Evolutionary conservation across 2,113 vertebrate species (phyloP).

Genomic region (Miniopterus natalensis): DNA sequence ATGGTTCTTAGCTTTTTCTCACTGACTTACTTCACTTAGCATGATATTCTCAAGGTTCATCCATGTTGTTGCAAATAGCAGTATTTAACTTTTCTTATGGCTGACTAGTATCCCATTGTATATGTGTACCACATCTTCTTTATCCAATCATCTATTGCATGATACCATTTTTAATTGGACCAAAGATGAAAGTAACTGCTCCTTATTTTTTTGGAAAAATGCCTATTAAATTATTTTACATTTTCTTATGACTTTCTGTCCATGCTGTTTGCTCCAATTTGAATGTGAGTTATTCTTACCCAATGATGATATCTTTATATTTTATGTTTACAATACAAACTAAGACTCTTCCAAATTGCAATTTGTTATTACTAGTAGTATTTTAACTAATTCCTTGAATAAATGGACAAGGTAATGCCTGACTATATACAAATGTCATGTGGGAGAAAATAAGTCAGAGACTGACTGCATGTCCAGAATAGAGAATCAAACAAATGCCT

Average conservation of each 20-base stretch:
- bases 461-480: not conserved
- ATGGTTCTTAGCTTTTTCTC: not conserved
- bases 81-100: not conserved
- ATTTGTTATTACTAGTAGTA: not conserved
- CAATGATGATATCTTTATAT: not conserved
- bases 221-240: not conserved
- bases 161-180: not conserved
- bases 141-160: not conserved
- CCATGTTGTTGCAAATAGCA: not conserved
- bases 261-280: not conserved
- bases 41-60: not conserved
- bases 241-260: not conserved
- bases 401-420: not conserved
- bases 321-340: not conserved
- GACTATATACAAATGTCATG: not conserved
- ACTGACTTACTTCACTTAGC: not conserved
- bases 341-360: not conserved
- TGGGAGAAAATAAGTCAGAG: not conserved
- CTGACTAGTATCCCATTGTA: not conserved
- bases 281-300: not conserved
- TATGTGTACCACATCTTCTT: not conserved
- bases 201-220: not conserved
- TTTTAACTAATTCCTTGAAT: not conserved
- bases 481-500: not conserved
- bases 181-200: not conserved